phyloP scores from a whole-genome alignment of 2,797 vertebrate genomes.

The Capromys pilorides region DNA sequence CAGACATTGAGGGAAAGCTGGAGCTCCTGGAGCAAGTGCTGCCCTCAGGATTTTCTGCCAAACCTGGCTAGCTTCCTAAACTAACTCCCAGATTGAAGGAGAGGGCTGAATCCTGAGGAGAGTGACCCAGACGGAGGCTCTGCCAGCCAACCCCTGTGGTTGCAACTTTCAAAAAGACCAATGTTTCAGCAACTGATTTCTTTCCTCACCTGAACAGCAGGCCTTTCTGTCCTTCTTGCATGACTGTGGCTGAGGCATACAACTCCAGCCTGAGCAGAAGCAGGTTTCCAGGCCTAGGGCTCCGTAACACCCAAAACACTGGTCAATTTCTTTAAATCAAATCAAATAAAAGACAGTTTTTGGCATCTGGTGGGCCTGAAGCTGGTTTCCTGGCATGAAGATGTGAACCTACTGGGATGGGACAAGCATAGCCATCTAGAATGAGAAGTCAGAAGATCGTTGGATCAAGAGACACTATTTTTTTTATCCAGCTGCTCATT shows the following conservation, averaged over 20 bases:
- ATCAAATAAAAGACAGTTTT: constrained; percentile 67
- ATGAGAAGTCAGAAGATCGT: constrained; percentile 56
- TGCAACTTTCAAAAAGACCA: constrained; percentile 82
- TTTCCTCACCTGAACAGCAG: constrained; percentile 78
- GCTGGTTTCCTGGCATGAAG: constrained; percentile 64
- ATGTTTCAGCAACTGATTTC: constrained; percentile 80
- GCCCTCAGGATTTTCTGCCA: constrained; percentile 67
- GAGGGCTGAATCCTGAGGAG: constrained; percentile 62
- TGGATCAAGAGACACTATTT: constrained; percentile 74
- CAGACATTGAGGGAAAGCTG: constrained; percentile 66
- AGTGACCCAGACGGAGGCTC: constrained; percentile 71
- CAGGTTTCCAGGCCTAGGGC: constrained; percentile 66
- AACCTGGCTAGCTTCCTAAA: constrained; percentile 75
- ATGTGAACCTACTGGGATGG: constrained; percentile 75
- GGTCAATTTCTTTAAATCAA: constrained; percentile 75
- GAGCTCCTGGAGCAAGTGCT: constrained; percentile 65
- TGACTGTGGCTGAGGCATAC: constrained; percentile 76
- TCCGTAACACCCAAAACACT: constrained; percentile 73
- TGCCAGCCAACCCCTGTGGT: constrained; percentile 78
- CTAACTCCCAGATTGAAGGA: constrained; percentile 75
- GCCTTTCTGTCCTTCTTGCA: constrained; percentile 75
- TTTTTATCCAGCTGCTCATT: constrained; percentile 60
- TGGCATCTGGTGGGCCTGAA: constrained; percentile 65
- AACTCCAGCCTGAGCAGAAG: constrained; percentile 69
- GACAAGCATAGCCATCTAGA: constrained; percentile 57